These are phyloP conservation scores for Drosophila macrospina DNA, from an alignment of 2,888 invertebrate species.

Conservation along the genomic window DNA sequence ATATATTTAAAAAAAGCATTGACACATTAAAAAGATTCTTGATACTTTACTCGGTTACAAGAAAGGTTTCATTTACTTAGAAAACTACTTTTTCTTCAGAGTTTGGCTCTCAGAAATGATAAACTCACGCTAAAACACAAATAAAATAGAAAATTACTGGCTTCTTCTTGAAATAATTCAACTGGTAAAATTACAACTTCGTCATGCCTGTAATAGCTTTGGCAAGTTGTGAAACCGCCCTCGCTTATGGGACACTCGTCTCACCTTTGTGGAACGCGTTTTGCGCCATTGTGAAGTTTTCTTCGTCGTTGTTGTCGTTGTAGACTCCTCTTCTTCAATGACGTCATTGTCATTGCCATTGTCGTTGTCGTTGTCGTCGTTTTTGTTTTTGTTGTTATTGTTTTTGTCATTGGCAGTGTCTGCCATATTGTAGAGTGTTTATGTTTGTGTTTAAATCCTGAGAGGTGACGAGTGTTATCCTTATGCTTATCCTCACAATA, in stretches of 20 bases:
- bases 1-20: too few species aligned
- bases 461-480: slow-evolving; percentile 64
- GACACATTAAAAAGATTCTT: too few species aligned
- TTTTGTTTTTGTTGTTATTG: slow-evolving; percentile 33
- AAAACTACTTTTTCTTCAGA: too few species aligned
- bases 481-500: slow-evolving; percentile 43
- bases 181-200: not conserved
- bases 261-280: slow-evolving; percentile 77
- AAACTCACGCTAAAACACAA: too few species aligned
- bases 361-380: slow-evolving; percentile 37
- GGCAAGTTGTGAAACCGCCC: slow-evolving; percentile 20
- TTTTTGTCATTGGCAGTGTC: slow-evolving; percentile 71
- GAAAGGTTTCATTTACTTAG: too few species aligned
- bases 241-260: slow-evolving; percentile 27
- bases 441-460: slow-evolving; percentile 64
- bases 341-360: slow-evolving; percentile 62
- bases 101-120: too few species aligned
- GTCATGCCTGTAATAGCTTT: not conserved
- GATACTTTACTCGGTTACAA: too few species aligned
- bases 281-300: slow-evolving; percentile 81
- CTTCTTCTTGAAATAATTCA: too few species aligned
- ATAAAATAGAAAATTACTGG: too few species aligned
- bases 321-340: slow-evolving; percentile 66
- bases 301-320: slow-evolving; percentile 72
- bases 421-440: slow-evolving; percentile 71